A percentile compares a stretch with the other conserved stretches of the same genome.
phyloP scores from a whole-genome alignment of 2,888 invertebrate genomes.

The Lypha dubia region DNA sequence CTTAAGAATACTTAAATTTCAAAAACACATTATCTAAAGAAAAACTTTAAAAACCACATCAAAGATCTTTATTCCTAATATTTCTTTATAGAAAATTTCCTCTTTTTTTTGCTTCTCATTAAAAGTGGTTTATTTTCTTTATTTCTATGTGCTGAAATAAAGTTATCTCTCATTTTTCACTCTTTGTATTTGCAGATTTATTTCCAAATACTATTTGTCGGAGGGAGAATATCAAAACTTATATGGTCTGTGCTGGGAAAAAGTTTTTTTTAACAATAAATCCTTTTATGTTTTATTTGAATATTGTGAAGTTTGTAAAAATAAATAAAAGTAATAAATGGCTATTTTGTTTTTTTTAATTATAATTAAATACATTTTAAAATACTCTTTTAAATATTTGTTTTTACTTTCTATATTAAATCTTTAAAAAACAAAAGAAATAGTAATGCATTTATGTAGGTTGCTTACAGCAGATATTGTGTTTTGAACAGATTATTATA shows the following conservation, averaged over 20 bases:
- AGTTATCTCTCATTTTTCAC: conserved; percentile 18
- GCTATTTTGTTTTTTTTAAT: conserved; percentile 15
- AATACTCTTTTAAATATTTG: neutral
- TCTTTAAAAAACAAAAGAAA: neutral
- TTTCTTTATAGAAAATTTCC: neutral
- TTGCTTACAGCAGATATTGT: neutral
- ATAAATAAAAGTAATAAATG: conserved; percentile 16
- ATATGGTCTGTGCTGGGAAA: conserved; percentile 47
- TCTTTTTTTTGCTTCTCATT: neutral
- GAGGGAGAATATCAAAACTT: conserved; percentile 33
- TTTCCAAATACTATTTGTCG: conserved; percentile 3
- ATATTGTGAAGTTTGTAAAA: conserved; percentile 4
- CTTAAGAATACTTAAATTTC: neutral
- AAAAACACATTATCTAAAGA: neutral
- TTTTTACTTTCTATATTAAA: neutral
- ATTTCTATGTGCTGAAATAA: neutral
- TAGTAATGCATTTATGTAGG: neutral
- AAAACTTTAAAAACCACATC: neutral
- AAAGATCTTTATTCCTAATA: neutral
- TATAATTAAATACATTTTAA: neutral
- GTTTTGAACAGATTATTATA: no score
- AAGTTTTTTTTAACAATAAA: conserved; percentile 28
- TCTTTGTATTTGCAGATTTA: conserved; percentile 9
- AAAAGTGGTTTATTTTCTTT: neutral
- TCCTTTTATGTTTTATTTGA: neutral